Base-by-base conservation (phyloP, 2,888 invertebrate species). In the Rhyacophila evoluta region DNA sequence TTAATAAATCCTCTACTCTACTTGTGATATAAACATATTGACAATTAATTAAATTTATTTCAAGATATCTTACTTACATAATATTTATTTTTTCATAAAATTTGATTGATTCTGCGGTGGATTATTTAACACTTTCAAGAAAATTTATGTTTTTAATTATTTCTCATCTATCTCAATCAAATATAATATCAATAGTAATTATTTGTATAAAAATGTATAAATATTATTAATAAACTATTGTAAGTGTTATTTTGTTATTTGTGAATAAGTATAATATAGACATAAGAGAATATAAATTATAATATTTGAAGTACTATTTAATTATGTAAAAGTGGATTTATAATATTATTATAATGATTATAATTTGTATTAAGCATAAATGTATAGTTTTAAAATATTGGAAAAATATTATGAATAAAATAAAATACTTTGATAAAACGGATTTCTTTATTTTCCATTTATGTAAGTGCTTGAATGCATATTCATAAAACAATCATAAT, bases 211-310 rank as follows among this genome's bases (percentile, higher is more conserved):
- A 2, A 15, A 41, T 41, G 55, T 25, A 55, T 55, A 55, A 55
- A 41, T 4, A 15, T 15, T n/a, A 38, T 38, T 39, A 1, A 39
- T n/a, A 11, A 39, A 39, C n/a, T n/a, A n/a, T n/a, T 5, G 1
- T 69, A 69, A 69, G 12, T 69, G 12, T 69, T 29, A 69, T 29
- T 69, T 69, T 33, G 33, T 29, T 69, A 69, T 29, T 29, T 69
- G 69, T 28, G 33, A 69, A 69, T 29, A 69, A 11, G 12, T 28
- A 1, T 69, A 6, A 2, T 28, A 25, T 68, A 27, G 1, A 68
- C 25, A 12, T 15, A 27, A 8, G n/a, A 68, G 0, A 68, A 11
- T 68, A 19, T 12, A 12, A n/a, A n/a, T n/a, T n/a, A n/a, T n/a
- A n/a, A n/a, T n/a, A n/a, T n/a, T n/a, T n/a, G n/a, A n/a, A n/a